phyloP scores from a whole-genome alignment of 2,888 invertebrate genomes.

The Tetanocera ferruginea region DNA sequence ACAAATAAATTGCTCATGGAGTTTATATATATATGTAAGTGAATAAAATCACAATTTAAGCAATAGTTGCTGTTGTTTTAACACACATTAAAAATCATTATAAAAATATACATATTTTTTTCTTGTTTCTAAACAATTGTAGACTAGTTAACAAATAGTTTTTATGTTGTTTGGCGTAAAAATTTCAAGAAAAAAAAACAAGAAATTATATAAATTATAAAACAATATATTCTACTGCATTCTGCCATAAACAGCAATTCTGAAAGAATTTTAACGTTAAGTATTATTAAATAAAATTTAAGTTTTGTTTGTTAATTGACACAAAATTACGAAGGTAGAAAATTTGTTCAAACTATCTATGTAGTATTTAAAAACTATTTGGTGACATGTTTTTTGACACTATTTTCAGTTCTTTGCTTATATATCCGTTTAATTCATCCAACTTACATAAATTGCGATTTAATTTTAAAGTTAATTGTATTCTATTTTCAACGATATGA shows the following conservation, averaged over 20 bases:
- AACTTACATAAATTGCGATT: no score
- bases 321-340: no score
- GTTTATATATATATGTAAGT: not conserved
- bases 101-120: constrained; percentile 26
- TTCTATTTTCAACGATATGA: no score
- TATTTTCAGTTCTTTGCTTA: no score
- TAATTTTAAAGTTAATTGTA: no score
- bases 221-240: constrained; percentile 36
- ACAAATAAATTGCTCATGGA: not conserved
- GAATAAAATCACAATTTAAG: not conserved
- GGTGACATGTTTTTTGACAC: no score
- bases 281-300: not conserved
- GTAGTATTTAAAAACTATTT: no score
- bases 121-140: constrained; percentile 15
- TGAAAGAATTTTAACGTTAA: no score
- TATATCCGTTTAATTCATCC: no score
- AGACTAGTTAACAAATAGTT: constrained; percentile 10
- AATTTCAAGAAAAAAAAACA: not conserved
- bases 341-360: no score
- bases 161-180: not conserved
- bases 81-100: constrained; percentile 1
- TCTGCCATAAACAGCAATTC: constrained; percentile 51
- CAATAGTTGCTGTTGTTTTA: no score
- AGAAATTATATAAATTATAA: constrained; percentile 17
- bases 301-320: no score